A percentile compares a stretch with the other conserved stretches of the same genome.
Evolutionary conservation across 2,888 invertebrate genomes (phyloP).

Genomic region (Dolomedes plantarius): DNA sequence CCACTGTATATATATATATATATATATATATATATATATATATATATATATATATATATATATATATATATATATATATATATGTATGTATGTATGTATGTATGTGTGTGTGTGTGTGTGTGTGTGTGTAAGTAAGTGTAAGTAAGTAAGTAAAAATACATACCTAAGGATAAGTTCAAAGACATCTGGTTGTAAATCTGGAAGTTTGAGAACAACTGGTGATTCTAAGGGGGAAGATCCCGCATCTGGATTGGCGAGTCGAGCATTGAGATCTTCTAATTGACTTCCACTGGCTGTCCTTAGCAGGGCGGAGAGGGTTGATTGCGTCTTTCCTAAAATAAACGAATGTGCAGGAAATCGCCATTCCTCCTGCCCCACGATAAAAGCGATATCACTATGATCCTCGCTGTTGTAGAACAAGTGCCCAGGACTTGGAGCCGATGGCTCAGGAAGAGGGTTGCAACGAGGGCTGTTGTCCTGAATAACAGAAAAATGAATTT

Average conservation of each 20-base stretch:
- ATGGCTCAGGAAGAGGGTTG: slow-evolving; percentile 51
- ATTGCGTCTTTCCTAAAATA: slow-evolving; percentile 81
- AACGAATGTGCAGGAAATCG: slow-evolving; percentile 83
- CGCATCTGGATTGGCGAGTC: slow-evolving; percentile 11
- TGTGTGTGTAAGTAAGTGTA: too few species aligned
- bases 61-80: too few species aligned
- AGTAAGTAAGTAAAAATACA: too few species aligned
- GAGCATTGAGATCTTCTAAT: slow-evolving; percentile 77
- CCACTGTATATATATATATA: too few species aligned
- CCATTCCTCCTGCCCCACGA: slow-evolving; percentile 81
- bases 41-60: too few species aligned
- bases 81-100: too few species aligned
- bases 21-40: too few species aligned
- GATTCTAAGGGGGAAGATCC: background rate
- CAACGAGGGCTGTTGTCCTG: slow-evolving; percentile 30
- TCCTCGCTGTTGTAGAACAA: slow-evolving; percentile 74
- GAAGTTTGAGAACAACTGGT: slow-evolving; percentile 42
- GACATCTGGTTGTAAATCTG: slow-evolving; percentile 82
- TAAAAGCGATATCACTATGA: slow-evolving; percentile 81
- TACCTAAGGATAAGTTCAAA: slow-evolving; percentile 82
- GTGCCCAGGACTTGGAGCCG: slow-evolving; percentile 73
- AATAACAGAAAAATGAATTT: background rate
- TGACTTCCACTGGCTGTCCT: slow-evolving; percentile 73
- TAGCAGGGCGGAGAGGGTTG: slow-evolving; percentile 82
- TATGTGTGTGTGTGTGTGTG: too few species aligned